phyloP scores from a whole-genome alignment of 2,888 invertebrate genomes.

The Lymantria dispar region DNA sequence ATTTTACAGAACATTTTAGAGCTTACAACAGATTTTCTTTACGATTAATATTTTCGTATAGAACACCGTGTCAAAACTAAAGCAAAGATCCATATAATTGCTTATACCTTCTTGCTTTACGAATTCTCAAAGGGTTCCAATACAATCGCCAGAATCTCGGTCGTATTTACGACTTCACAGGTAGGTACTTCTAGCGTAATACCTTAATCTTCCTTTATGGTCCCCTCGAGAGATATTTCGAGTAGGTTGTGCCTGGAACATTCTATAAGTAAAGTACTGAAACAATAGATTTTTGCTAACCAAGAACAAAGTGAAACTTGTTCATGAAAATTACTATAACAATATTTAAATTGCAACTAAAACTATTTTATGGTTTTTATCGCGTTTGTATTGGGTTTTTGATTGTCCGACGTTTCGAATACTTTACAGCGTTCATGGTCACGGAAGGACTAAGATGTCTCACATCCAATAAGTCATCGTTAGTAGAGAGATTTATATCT shows the following conservation, averaged over 20 bases:
- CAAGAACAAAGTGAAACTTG: neutral
- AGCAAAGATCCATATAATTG: neutral
- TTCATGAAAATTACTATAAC: too few relatives aligned
- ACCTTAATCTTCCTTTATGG: neutral
- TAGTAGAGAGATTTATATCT: too few relatives aligned
- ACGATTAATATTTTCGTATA: too few relatives aligned
- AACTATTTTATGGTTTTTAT: too few relatives aligned
- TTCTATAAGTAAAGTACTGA: neutral
- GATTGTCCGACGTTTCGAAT: too few relatives aligned
- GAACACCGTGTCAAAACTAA: neutral
- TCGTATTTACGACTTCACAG: neutral
- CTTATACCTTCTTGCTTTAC: neutral
- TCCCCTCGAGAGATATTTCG: neutral
- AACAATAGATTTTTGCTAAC: neutral
- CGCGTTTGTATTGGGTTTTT: too few relatives aligned
- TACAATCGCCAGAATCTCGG: neutral
- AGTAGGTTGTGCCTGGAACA: neutral
- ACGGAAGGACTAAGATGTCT: too few relatives aligned
- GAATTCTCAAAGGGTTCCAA: neutral
- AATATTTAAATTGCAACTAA: too few relatives aligned
- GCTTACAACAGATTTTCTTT: too few relatives aligned
- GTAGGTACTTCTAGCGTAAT: neutral
- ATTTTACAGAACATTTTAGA: too few relatives aligned
- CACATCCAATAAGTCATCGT: conserved; percentile 1
- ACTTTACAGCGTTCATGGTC: too few relatives aligned